phyloP scores from a whole-genome alignment of 2,113 vertebrate species.

The Siniperca knerii region DNA sequence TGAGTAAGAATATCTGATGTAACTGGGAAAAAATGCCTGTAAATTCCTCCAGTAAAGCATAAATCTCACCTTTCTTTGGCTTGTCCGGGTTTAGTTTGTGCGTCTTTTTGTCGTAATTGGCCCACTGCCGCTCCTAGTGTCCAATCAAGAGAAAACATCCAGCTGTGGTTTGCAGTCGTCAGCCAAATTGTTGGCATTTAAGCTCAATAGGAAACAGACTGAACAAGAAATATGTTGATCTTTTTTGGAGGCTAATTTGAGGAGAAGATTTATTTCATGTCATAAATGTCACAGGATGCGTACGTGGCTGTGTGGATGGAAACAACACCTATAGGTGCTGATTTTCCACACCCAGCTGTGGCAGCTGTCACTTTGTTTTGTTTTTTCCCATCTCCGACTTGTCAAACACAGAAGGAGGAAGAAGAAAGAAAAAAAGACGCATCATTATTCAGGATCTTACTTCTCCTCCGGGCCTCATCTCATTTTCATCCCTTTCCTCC shows the following conservation, averaged over 20 bases:
- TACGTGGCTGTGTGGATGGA: constrained; percentile 4
- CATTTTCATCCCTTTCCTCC: constrained; percentile 74
- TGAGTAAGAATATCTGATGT: too few species aligned
- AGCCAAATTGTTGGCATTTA: background rate
- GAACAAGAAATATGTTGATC: constrained; percentile 1
- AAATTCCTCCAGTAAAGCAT: background rate
- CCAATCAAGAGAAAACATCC: background rate
- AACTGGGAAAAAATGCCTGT: too few species aligned
- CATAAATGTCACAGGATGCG: constrained; percentile 30
- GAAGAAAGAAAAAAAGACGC: constrained; percentile 6
- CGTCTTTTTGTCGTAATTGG: background rate
- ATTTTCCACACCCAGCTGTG: constrained; percentile 25
- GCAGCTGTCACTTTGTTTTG: constrained; percentile 46
- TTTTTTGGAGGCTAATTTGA: background rate
- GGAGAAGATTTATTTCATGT: constrained; percentile 16
- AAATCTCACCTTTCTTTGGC: background rate
- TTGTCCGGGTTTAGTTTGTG: background rate
- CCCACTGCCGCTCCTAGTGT: constrained; percentile 18
- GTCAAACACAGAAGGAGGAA: constrained; percentile 25
- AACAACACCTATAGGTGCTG: constrained; percentile 50
- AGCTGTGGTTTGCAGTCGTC: background rate
- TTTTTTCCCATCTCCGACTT: constrained; percentile 20
- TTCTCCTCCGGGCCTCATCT: constrained; percentile 75
- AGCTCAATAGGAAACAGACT: background rate
- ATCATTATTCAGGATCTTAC: constrained; percentile 70